A percentile compares a stretch with the other conserved stretches of the same genome.
Evolutionary conservation across 2,797 vertebrate species (phyloP).

Genomic region (Etheostoma nigrum): DNA sequence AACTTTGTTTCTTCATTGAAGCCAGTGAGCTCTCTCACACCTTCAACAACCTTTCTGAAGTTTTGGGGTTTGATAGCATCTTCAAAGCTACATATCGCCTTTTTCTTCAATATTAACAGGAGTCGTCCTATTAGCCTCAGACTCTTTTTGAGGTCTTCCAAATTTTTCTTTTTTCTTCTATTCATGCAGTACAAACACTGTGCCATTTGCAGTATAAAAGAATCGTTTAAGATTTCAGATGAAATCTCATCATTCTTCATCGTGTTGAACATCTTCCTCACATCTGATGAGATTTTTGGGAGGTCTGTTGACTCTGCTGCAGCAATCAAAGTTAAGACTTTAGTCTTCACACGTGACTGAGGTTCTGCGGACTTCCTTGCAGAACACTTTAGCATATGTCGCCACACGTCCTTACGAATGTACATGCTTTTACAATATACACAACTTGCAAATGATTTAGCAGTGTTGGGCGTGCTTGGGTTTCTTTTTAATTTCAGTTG

Average conservation of each 20-base stretch:
- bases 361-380: background rate
- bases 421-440: conserved; percentile 64
- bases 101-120: conserved; percentile 45
- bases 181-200: conserved; percentile 38
- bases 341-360: background rate
- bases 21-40: conserved; percentile 18
- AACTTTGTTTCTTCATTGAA: conserved; percentile 1
- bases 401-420: conserved; percentile 18
- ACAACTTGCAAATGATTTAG: conserved; percentile 37
- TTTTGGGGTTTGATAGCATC: conserved; percentile 56
- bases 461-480: too few species aligned
- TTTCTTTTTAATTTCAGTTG: conserved; percentile 49
- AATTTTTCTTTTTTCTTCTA: background rate
- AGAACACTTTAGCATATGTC: conserved; percentile 53
- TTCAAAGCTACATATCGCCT: conserved; percentile 52
- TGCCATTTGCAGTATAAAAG: conserved; percentile 56
- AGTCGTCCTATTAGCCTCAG: conserved; percentile 57
- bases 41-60: conserved; percentile 42
- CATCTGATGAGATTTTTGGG: conserved; percentile 20
- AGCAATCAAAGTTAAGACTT: conserved; percentile 39
- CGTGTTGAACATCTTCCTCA: conserved; percentile 46
- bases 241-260: conserved; percentile 56
- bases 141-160: background rate
- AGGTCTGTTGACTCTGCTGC: conserved; percentile 24
- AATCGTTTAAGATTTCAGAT: conserved; percentile 43